A percentile compares a stretch with the other conserved stretches of the same genome.
Evolutionary conservation across 2,888 invertebrate genomes (phyloP).

Genomic region (Chalcosyrphus nemorum): DNA sequence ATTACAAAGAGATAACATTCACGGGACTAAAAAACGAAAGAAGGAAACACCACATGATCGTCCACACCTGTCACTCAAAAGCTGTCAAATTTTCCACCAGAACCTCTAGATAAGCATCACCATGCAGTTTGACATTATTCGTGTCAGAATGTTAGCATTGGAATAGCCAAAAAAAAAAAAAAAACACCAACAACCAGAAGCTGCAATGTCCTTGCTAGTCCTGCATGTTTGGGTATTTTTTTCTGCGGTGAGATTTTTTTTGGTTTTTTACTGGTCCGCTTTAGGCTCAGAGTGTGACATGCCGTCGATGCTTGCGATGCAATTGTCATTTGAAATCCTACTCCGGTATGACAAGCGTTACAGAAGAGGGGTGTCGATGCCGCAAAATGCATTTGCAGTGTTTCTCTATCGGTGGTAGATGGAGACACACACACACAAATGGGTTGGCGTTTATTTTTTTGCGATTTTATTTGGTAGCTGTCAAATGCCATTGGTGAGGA

Average conservation of each 20-base stretch:
- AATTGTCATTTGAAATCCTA: slow-evolving; percentile 72
- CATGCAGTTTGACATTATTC: slow-evolving; percentile 65
- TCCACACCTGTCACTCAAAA: slow-evolving; percentile 64
- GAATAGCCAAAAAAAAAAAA: slow-evolving; percentile 32
- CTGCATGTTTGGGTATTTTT: slow-evolving; percentile 52
- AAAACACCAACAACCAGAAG: too few species aligned
- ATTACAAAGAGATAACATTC: slow-evolving; percentile 6
- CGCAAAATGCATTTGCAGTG: slow-evolving; percentile 59
- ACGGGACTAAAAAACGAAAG: neutral
- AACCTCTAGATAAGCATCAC: slow-evolving; percentile 58
- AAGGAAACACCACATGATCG: slow-evolving; percentile 40
- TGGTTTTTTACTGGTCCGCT: slow-evolving; percentile 32
- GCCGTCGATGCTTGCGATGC: slow-evolving; percentile 71
- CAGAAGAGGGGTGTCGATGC: neutral
- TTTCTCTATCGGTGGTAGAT: slow-evolving; percentile 27
- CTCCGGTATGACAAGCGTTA: slow-evolving; percentile 58
- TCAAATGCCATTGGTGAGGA: slow-evolving; percentile 45
- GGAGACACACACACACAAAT: neutral
- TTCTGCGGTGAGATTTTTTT: slow-evolving; percentile 54
- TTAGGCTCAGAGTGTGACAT: slow-evolving; percentile 67
- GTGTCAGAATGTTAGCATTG: slow-evolving; percentile 63
- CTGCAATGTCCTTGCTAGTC: slow-evolving; percentile 46
- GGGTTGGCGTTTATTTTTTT: slow-evolving; percentile 10
- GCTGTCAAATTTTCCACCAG: slow-evolving; percentile 59
- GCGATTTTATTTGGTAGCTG: slow-evolving; percentile 48